Evolutionary conservation across 1,140 invertebrate species (phyloP).

Genomic region (Nasonia vitripennis): DNA sequence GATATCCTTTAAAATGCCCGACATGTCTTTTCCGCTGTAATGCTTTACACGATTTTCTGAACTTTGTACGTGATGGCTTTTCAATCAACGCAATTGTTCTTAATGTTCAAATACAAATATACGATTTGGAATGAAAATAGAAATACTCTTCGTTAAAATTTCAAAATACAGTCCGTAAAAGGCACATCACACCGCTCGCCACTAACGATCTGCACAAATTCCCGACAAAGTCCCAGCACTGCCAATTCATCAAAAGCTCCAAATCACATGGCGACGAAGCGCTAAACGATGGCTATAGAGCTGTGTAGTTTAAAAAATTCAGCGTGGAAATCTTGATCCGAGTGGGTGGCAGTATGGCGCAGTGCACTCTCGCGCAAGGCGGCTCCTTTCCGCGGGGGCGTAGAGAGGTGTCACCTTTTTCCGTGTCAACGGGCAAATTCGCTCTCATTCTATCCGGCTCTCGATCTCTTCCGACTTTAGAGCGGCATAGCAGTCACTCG

Average conservation of each 20-base stretch:
- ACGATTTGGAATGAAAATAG: too few relatives aligned
- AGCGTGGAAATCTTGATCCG: slow-evolving; percentile 36
- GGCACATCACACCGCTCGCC: too few relatives aligned
- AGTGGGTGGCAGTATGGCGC: neutral
- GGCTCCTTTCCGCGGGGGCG: neutral
- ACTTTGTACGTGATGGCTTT: too few relatives aligned
- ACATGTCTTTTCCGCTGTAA: neutral
- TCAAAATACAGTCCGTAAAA: too few relatives aligned
- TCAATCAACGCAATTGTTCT: too few relatives aligned
- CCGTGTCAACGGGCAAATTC: slow-evolving; percentile 43
- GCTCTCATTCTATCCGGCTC: slow-evolving; percentile 31
- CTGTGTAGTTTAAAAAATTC: slow-evolving; percentile 28
- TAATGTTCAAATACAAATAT: too few relatives aligned
- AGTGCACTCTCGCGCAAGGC: neutral
- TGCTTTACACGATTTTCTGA: neutral
- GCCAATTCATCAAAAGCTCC: too few relatives aligned
- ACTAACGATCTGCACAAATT: too few relatives aligned
- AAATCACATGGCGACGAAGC: neutral
- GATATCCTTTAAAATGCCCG: neutral
- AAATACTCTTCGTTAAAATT: too few relatives aligned
- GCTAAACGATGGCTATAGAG: slow-evolving; percentile 21
- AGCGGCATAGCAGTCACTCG: neutral
- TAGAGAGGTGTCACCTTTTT: neutral
- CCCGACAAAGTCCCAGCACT: too few relatives aligned
- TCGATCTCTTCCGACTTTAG: slow-evolving; percentile 24